Percentiles rank a stretch among this genome's conserved stretches.
Evolutionary conservation across 2,797 vertebrate genomes (phyloP).

Genomic region (Diglossa cyanea): DNA sequence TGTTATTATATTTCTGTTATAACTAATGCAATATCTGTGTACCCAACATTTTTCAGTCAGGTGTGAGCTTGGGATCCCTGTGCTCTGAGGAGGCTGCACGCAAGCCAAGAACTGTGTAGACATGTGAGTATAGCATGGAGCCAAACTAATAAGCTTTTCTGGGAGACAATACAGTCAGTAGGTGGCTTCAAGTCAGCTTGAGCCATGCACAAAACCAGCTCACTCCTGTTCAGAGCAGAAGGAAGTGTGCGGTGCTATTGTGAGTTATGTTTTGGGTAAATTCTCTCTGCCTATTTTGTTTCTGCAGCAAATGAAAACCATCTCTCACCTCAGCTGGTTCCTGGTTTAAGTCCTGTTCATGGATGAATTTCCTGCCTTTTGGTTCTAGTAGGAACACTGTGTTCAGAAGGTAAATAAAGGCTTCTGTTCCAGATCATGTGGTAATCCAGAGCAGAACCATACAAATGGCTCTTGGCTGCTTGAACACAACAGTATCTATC

Average conservation of each 20-base stretch:
- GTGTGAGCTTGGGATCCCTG: not conserved
- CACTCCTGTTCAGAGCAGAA: not conserved
- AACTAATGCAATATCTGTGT: not conserved
- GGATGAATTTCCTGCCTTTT: not conserved
- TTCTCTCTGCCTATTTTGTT: not conserved
- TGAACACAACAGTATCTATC: not conserved
- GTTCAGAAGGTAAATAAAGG: not conserved
- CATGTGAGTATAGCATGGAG: not conserved
- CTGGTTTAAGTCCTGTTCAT: not conserved
- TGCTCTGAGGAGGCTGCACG: not conserved
- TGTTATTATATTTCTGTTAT: constrained; percentile 5
- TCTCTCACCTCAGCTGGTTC: not conserved
- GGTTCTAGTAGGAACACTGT: not conserved
- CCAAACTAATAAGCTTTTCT: not conserved
- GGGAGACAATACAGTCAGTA: not conserved
- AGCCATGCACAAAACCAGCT: not conserved
- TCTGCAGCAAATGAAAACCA: not conserved
- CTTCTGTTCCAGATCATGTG: not conserved
- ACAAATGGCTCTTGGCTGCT: not conserved
- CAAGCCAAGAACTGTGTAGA: not conserved
- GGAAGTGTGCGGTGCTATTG: fast-evolving
- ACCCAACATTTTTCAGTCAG: not conserved
- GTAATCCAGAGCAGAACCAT: not conserved
- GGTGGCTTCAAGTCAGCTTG: not conserved
- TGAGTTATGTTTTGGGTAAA: not conserved